Base-by-base conservation (phyloP, 1,140 invertebrate genomes). In the Hylaeus volcanicus region DNA sequence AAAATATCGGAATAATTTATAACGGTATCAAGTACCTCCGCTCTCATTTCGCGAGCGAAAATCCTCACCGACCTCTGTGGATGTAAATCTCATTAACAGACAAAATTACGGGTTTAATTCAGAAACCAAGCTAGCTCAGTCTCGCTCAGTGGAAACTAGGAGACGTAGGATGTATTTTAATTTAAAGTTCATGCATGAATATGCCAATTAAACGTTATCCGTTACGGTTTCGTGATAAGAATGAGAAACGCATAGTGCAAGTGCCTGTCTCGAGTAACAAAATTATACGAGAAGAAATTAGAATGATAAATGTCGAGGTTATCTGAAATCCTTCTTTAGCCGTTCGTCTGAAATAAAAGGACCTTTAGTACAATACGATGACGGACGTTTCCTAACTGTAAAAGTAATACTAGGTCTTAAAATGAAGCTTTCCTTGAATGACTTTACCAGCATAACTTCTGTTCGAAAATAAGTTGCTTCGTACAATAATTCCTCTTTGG, bases 81-180 rank as follows among this genome's bases (percentile, higher is more conserved):
- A 75, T 68, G 43, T 58, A 68, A 81, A 81, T 75, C 55, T 37
- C 45, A 81, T 75, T 81, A 74, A 75, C 51, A n/a, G 14, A 43
- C 63, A 51, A 69, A 81, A 69, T 81, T 75, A 68, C 55, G 53
- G 45, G 63, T 63, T 75, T 61, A 63, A 68, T 74, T 75, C 71
- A 3, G 11, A n/a, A 61, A 69, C 66, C 26, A 69, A 66, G 53
- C 73, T 37, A 43, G 63, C 45, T 53, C 15, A 45, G 26, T 3
- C 45, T 8, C 5, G 39, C 26, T 15, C 8, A 37, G 9, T 14
- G 43, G 41, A 55, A 74, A 41, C 53, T n/a, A 1, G 48, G 14
- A 41, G 41, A 51, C 75, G 12, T 37, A 3, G 1, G n/a, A 14
- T 53, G 48, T 63, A 63, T 63, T 72, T 78, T 77, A 77, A 78